Evolutionary conservation across 2,888 invertebrate species (phyloP), one percentile per base, ranked within the genome.

Genomic region (Lithophane socia): DNA sequence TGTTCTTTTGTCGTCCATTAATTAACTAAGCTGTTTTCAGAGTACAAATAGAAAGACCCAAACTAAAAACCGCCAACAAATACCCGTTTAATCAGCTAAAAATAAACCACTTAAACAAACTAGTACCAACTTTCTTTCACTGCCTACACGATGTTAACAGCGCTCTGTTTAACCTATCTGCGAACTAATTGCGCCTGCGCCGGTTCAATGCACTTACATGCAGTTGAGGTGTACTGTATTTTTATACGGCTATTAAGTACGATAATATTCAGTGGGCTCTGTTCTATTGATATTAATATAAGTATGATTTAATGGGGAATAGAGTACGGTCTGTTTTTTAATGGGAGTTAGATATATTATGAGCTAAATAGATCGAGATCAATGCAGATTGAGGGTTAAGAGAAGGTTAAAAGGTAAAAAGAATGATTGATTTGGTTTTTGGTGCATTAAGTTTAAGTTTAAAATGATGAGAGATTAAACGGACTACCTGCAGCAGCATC

Each of bases 161-260:
- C 77, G 77, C 79, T 68, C 86, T 84, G 81, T 77, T 79, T 83
- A 86, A 77, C 68, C 85, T 86, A 87, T 87, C 76, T 75, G 86
- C 88, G 75, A 87, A 87, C 90, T 92, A 91, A 92, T 92, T 91
- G 91, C 92, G 88, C 87, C 44, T 71, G 85, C 88, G 83, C 86
- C 78, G 80, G 85, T 91, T 92, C 93, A 91, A 88, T 91, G 93
- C 91, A 90, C 92, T 91, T 89, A 68, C 77, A 80, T 88, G 86
- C 86, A 87, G 86, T 88, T 86, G 86, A 86, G 90, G 89, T 91
- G 84, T 73, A 82, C 79, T 77, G 70, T 86, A 83, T 85, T 86
- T 86, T 86, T 85, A 86, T 86, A 86, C 79, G 52, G 58, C 65
- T 61, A 74, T 87, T 85, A 84, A 81, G 72, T 73, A 69, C 66